These are phyloP conservation scores for Pluvialis apricaria DNA, from an alignment of 2,113 vertebrate genomes.

Conservation along the genomic window DNA sequence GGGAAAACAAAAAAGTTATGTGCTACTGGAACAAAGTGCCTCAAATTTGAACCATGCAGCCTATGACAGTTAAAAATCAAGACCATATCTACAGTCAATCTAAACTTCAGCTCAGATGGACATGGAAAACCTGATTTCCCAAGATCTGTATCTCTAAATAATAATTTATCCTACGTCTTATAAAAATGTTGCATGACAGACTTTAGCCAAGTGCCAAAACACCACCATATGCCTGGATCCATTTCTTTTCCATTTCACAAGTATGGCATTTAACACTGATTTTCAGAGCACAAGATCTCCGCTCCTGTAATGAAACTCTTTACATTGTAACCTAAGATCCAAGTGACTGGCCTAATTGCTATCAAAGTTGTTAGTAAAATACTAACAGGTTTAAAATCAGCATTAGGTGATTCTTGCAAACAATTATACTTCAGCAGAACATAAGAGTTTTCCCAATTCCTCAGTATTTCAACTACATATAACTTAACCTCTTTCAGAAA, in stretches of 20 bases:
- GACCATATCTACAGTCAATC: rapidly evolving
- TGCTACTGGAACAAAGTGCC: not conserved
- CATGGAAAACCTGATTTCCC: not conserved
- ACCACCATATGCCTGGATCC: not conserved
- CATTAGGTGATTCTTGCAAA: not conserved
- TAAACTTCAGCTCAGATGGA: not conserved
- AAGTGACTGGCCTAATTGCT: not conserved
- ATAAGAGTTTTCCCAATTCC: not conserved
- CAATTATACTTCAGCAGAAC: not conserved
- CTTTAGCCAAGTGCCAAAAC: not conserved
- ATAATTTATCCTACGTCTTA: not conserved
- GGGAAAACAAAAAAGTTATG: not conserved
- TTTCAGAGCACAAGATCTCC: not conserved
- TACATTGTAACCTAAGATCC: not conserved
- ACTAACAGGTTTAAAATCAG: not conserved
- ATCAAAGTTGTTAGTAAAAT: not conserved
- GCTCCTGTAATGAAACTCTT: rapidly evolving
- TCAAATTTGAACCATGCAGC: not conserved
- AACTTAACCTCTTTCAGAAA: not conserved
- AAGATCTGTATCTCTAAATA: not conserved
- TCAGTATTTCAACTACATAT: not conserved
- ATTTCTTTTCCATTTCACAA: not conserved
- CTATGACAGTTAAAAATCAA: not conserved
- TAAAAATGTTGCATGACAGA: not conserved
- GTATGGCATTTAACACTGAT: not conserved